Base-by-base conservation (phyloP, 2,888 invertebrate genomes). In the Ditylenchus weischeri region DNA sequence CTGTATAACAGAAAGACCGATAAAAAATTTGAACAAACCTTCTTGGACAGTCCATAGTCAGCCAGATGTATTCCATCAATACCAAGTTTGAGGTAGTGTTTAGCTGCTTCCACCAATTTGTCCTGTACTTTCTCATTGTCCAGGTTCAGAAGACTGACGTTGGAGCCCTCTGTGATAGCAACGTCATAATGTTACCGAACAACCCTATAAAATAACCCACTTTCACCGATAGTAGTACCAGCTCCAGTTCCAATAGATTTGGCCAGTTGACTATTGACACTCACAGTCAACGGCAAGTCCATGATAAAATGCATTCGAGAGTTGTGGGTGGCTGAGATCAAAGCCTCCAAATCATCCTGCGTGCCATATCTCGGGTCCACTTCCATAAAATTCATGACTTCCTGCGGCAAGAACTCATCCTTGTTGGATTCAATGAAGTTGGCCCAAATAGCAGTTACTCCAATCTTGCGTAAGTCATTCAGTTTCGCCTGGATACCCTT, bases 311-410 rank as follows among this genome's bases (percentile, higher is more conserved):
- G 83, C 70, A 87, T 36, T 76, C 77, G 75, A 38, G 77, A 87
- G 5, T 84, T 84, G 81, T 91, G 90, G 21, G 90, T 84, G 43
- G 86, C 86, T 23, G 85, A 84, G 0, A 89, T 86, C 51, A 92
- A 84, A 54, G 86, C 85, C 64, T 87, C 85, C 74, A 92, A 88
- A 83, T 91, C 90, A 63, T 88, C 86, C 23, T 88, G 80, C 10
- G 86, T 87, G 3, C 92, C 92, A 66, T 92, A 83, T 68, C 87
- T 87, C 35, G 87, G 86, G 73, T 90, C 89, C 49, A 92, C 88
- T 49, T 87, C 85, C 8, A 87, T 85, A 62, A 90, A 84, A 58
- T 88, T 89, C 5, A 88, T 87, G 10, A 89, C 86, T 78, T 89
- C 88, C 60, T 71, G 73, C 18, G 70, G 65, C 57, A 75, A 69